A percentile compares a stretch with the other conserved stretches of the same genome.
These are phyloP conservation scores for Hetaerina titia DNA, from an alignment of 2,888 invertebrate genomes.

Conservation along the genomic window DNA sequence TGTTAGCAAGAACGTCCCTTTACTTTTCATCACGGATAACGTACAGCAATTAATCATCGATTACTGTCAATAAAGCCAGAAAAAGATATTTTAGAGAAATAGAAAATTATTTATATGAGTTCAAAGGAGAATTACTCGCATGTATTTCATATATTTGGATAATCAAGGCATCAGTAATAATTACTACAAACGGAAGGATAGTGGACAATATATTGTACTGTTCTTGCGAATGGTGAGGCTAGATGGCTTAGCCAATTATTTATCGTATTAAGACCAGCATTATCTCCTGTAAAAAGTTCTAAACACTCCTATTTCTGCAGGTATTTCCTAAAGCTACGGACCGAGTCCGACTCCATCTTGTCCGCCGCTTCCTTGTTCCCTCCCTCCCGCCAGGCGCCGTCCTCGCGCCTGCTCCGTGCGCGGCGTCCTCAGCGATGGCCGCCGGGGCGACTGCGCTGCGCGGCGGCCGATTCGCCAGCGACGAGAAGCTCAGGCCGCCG, in stretches of 20 bases:
- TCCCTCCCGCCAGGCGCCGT: neutral
- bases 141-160: too few relatives aligned
- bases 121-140: too few relatives aligned
- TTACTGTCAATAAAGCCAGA: too few relatives aligned
- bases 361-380: neutral
- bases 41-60: too few relatives aligned
- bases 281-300: neutral
- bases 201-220: neutral
- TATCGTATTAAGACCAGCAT: neutral
- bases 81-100: too few relatives aligned
- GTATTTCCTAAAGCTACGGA: neutral
- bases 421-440: constrained; percentile 34
- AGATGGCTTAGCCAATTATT: neutral
- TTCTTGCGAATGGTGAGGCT: neutral
- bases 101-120: too few relatives aligned
- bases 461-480: neutral
- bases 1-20: too few relatives aligned
- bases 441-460: constrained; percentile 20
- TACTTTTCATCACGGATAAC: too few relatives aligned
- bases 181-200: too few relatives aligned
- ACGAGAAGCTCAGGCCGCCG: neutral
- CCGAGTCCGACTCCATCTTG: constrained; percentile 52
- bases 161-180: too few relatives aligned
- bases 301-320: neutral
- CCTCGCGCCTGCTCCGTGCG: neutral